A percentile compares a stretch with the other conserved stretches of the same genome.
Evolutionary conservation across 2,113 vertebrate genomes (phyloP).

Genomic region (Zosterops pallidus): DNA sequence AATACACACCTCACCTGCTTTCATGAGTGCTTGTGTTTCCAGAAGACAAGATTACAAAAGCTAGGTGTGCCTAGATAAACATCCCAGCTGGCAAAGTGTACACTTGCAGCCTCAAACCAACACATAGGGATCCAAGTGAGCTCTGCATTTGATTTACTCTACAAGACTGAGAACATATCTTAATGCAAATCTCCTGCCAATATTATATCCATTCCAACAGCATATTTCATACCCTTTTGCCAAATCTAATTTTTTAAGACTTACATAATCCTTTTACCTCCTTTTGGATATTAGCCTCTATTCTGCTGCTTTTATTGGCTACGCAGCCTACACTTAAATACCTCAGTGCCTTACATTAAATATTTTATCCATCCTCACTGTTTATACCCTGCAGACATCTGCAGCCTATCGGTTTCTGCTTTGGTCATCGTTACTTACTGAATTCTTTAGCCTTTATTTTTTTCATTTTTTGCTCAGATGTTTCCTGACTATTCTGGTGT

Average conservation of each 20-base stretch:
- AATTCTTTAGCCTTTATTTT: background rate
- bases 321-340: background rate
- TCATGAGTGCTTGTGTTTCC: background rate
- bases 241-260: conserved; percentile 6
- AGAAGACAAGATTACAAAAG: background rate
- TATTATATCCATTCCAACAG: background rate
- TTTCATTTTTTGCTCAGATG: background rate
- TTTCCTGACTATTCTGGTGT: background rate
- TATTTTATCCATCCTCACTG: background rate
- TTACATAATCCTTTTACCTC: conserved; percentile 3
- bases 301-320: background rate
- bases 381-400: background rate
- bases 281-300: background rate
- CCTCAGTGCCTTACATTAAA: background rate
- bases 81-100: background rate
- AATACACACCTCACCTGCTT: background rate
- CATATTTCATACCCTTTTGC: background rate
- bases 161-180: background rate
- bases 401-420: background rate
- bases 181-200: background rate
- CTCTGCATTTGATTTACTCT: background rate
- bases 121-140: background rate
- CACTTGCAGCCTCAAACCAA: background rate
- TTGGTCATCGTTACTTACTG: background rate
- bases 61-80: background rate